These are phyloP conservation scores for Copidosoma aretas DNA, from an alignment of 2,888 invertebrate genomes.

Conservation along the genomic window DNA sequence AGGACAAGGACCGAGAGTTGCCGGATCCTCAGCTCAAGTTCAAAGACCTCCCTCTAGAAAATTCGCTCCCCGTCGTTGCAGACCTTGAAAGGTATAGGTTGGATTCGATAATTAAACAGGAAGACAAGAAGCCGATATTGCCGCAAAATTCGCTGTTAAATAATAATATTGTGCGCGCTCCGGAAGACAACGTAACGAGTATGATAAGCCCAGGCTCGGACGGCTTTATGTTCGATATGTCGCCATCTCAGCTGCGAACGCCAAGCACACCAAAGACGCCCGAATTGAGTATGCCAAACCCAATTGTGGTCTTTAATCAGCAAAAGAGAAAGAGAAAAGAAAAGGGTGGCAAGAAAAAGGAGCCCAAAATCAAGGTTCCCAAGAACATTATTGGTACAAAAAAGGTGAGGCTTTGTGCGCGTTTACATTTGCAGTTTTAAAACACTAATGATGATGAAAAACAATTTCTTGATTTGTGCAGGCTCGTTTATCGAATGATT, in stretches of 20 bases:
- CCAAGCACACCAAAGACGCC: slow-evolving; percentile 68
- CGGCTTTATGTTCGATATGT: slow-evolving; percentile 61
- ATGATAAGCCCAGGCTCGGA: slow-evolving; percentile 60
- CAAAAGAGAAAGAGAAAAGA: slow-evolving; percentile 66
- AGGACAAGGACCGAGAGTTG: slow-evolving; percentile 67
- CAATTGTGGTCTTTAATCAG: slow-evolving; percentile 57
- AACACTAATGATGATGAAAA: neutral
- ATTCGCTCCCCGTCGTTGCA: slow-evolving; percentile 61
- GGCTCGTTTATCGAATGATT: slow-evolving; percentile 50
- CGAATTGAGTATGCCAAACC: slow-evolving; percentile 66
- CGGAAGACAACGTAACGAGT: slow-evolving; percentile 40
- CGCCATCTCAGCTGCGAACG: slow-evolving; percentile 63
- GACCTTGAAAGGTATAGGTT: slow-evolving; percentile 58
- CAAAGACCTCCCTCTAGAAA: slow-evolving; percentile 60
- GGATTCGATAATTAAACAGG: slow-evolving; percentile 45
- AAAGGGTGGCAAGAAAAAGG: slow-evolving; percentile 66
- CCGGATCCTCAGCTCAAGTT: slow-evolving; percentile 52
- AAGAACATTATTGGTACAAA: slow-evolving; percentile 55
- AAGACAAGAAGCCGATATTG: slow-evolving; percentile 56
- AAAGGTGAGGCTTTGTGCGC: slow-evolving; percentile 48
- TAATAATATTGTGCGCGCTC: slow-evolving; percentile 44
- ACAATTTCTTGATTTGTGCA: slow-evolving; percentile 36
- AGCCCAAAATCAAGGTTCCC: slow-evolving; percentile 58
- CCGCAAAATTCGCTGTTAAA: slow-evolving; percentile 56
- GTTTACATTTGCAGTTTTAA: too few relatives aligned